A percentile compares a stretch with the other conserved stretches of the same genome.
phyloP scores from a whole-genome alignment of 2,797 vertebrate species.

The Eospalax fontanierii region DNA sequence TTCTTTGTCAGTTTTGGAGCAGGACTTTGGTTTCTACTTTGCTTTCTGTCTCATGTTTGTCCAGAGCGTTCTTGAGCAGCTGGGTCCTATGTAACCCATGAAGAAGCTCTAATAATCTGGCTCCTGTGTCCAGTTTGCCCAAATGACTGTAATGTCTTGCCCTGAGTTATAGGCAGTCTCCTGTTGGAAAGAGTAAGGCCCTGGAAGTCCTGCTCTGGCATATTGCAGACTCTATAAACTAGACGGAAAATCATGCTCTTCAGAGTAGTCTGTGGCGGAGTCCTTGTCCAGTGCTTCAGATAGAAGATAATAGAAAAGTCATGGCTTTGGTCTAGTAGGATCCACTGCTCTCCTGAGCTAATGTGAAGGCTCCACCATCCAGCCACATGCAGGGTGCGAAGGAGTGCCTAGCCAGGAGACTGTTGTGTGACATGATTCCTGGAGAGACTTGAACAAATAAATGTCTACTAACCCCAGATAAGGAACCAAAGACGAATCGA shows the following conservation, averaged over 20 bases:
- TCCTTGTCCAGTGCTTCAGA: accelerated
- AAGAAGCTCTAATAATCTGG: too few relatives aligned
- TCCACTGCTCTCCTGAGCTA: neutral
- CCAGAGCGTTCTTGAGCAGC: neutral
- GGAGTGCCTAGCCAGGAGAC: neutral
- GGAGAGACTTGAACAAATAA: too few relatives aligned
- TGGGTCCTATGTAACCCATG: too few relatives aligned
- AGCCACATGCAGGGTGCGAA: neutral
- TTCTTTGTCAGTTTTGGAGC: neutral
- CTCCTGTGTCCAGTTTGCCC: neutral
- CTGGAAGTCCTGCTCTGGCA: neutral
- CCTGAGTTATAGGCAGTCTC: neutral
- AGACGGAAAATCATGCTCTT: neutral
- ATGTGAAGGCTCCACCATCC: neutral
- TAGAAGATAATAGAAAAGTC: accelerated
- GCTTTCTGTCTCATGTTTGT: neutral
- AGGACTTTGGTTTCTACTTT: accelerated
- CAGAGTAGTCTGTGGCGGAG: neutral
- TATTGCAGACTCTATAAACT: too few relatives aligned
- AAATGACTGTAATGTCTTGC: neutral
- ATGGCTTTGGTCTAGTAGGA: neutral
- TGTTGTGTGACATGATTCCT: too few relatives aligned
- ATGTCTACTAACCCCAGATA: too few relatives aligned
- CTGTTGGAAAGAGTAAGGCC: neutral
- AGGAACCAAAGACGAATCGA: too few relatives aligned